Evolutionary conservation across 2,797 vertebrate species (phyloP).

Genomic region (Scarus forsteni): DNA sequence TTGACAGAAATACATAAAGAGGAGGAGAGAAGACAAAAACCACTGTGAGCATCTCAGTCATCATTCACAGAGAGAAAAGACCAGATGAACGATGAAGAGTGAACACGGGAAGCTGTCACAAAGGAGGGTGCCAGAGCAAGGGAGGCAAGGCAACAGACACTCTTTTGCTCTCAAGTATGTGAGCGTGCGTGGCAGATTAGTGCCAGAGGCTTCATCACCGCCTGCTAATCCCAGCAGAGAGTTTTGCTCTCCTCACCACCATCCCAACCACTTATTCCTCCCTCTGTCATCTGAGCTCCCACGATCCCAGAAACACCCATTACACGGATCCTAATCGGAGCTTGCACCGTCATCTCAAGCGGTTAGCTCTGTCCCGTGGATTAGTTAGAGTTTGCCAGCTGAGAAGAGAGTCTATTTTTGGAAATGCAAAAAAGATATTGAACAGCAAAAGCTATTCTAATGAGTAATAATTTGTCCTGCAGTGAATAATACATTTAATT

Average conservation of each 20-base stretch:
- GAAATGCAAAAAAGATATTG: conserved; percentile 31
- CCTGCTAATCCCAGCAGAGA: conserved; percentile 70
- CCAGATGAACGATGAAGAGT: conserved; percentile 60
- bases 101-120: conserved; percentile 44
- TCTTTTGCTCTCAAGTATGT: conserved; percentile 2
- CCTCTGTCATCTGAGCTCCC: conserved; percentile 49
- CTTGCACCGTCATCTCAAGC: conserved; percentile 45
- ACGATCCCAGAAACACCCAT: conserved; percentile 57
- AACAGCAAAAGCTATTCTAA: conserved; percentile 51
- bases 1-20: neutral
- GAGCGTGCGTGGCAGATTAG: conserved; percentile 67
- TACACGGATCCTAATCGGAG: conserved; percentile 65
- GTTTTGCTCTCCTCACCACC: conserved; percentile 47
- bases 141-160: conserved; percentile 49
- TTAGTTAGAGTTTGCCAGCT: conserved; percentile 58
- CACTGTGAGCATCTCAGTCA: conserved; percentile 23
- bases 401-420: conserved; percentile 62
- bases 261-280: conserved; percentile 56
- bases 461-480: conserved; percentile 2
- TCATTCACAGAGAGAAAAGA: conserved; percentile 39
- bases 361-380: conserved; percentile 56
- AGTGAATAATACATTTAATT: conserved; percentile 48
- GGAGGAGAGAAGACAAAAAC: conserved; percentile 25
- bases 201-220: conserved; percentile 65
- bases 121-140: conserved; percentile 54